Base-by-base conservation (phyloP, 2,797 vertebrate genomes). In the Distichodus sexfasciatus region DNA sequence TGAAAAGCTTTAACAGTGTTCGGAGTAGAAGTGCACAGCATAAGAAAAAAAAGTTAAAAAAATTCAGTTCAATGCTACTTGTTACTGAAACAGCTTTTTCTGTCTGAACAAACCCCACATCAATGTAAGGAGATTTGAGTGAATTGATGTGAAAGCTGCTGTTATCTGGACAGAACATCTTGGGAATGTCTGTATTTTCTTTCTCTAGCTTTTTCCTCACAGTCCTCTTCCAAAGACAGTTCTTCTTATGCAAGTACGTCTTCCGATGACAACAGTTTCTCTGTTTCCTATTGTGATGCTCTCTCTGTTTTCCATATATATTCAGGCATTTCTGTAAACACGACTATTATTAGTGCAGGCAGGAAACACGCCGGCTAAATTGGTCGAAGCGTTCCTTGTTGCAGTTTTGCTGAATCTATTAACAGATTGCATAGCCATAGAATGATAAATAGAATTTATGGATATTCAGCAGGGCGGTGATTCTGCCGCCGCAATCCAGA, bases 281-380 rank as follows among this genome's bases (percentile, higher is more conserved):
- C 44, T 21, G 48, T 62, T 66, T 60, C 43, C 63, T 19, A 12
- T 53, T 43, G 40, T 38, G 67, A 71, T 21, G 38, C 17, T 35
- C 58, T 40, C 31, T 44, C 54, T 59, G 62, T 74, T 76, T 77
- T 44, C 36, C 43, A 64, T 58, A 65, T 40, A 74, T 46, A 66
- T 71, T 63, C n/a, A 59, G 54, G 3, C 66, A 59, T 62, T 75
- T 70, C 15, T 74, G 61, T 70, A 76, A 74, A 66, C 64, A 71
- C 2, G 31, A 55, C 60, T 80, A 72, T 75, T 75, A 72, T 72
- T 73, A 72, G 66, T 48, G 15, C 24, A 8, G 59, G 53, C 74
- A 77, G 77, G 71, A 78, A 77, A 76, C 53, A 57, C 63, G 63
- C 44, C 66, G 41, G 61, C 51, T 70, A 62, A 69, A 62, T 67